Conservation (phyloP, 2,888 invertebrate species). For the Metalampra italica region DNA sequence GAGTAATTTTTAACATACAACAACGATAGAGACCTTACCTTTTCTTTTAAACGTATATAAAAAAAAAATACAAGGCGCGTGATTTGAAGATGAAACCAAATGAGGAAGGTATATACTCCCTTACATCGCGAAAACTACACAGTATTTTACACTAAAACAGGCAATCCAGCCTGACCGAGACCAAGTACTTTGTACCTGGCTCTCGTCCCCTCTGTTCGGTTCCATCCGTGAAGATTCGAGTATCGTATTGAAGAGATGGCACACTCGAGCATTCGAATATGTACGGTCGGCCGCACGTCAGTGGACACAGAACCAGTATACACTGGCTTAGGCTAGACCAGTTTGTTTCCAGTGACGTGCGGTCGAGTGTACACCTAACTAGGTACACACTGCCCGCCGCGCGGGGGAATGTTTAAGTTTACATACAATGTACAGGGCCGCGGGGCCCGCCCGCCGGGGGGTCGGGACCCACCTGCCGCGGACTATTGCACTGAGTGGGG, state of each 20-base stretch:
- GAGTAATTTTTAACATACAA: constrained; percentile 9
- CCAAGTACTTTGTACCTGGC: too few species aligned
- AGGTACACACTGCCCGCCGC: constrained; percentile 3
- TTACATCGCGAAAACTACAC: too few species aligned
- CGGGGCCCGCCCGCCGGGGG: constrained; percentile 4
- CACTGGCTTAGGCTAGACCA: too few species aligned
- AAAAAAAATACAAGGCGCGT: constrained; percentile 6
- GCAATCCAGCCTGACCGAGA: too few species aligned
- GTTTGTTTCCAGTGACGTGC: too few species aligned
- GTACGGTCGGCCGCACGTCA: too few species aligned
- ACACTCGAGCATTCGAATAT: constrained; percentile 4
- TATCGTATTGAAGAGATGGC: constrained; percentile 2
- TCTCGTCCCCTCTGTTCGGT: too few species aligned
- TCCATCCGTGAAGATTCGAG: constrained; percentile 19
- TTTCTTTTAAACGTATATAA: not conserved
- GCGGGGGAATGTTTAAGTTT: constrained; percentile 11
- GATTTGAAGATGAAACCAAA: too few species aligned
- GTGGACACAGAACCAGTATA: too few species aligned
- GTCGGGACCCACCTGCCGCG: constrained; percentile 7
- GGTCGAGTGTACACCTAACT: too few species aligned
- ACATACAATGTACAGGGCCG: not conserved
- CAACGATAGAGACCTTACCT: constrained; percentile 3
- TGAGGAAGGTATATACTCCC: too few species aligned
- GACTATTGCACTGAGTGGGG: not conserved
- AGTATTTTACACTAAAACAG: too few species aligned